Conservation (phyloP, 2,113 vertebrate genomes). For the Argyrosomus japonicus region DNA sequence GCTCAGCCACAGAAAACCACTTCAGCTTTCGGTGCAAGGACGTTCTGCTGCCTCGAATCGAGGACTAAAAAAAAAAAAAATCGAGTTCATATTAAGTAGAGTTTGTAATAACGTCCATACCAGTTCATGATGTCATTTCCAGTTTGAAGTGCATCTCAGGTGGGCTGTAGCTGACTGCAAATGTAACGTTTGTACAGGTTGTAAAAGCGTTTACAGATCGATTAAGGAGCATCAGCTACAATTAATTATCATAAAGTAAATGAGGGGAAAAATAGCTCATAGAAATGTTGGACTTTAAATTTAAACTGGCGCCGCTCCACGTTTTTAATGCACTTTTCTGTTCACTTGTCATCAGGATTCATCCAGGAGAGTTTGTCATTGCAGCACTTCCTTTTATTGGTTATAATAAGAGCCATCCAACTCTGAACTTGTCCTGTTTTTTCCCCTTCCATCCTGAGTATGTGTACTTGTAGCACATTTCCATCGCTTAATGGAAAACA, state of each 20-base stretch:
- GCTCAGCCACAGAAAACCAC: slow-evolving; percentile 34
- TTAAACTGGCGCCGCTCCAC: background rate
- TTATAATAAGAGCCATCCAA: background rate
- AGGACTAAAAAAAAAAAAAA: background rate
- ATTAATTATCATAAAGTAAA: background rate
- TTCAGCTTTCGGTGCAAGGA: slow-evolving; percentile 6
- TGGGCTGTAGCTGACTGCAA: background rate
- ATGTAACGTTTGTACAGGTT: background rate
- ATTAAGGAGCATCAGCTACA: background rate
- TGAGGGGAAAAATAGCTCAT: background rate
- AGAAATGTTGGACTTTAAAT: background rate
- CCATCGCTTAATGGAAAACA: slow-evolving; percentile 14
- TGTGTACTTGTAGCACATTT: background rate
- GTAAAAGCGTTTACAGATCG: background rate
- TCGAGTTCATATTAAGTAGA: background rate
- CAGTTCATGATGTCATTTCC: background rate
- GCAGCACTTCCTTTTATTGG: background rate
- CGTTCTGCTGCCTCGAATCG: background rate
- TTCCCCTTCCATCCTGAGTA: background rate
- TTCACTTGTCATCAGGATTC: background rate
- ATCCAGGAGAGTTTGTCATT: background rate
- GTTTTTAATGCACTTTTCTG: background rate
- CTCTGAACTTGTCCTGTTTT: background rate
- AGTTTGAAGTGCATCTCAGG: background rate
- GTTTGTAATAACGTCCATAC: no score